Base-by-base conservation (phyloP, 2,113 vertebrate genomes). In the Stomatorhinus ivindoensis region DNA sequence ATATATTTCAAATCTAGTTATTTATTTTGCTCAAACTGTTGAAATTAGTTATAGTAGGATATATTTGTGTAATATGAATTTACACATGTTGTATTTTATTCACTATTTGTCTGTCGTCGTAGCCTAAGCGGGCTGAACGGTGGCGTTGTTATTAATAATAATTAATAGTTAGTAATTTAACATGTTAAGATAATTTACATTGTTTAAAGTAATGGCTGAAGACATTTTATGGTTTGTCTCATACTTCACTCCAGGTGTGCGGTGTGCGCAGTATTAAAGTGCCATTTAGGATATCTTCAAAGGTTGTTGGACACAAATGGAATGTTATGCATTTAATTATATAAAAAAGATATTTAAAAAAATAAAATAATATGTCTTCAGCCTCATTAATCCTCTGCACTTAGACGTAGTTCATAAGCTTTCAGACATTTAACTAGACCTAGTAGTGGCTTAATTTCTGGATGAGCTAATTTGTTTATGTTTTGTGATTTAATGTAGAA, bases 401-500 rank as follows among this genome's bases (percentile, higher is more conserved):
- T 42, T 42, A 76, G 69, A 39, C 5, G 3, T 76, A 42, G 17
- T 39, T 80, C n/a, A 35, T 53, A 35, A 39, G 27, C 4, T 87
- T 55, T 15, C 4, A 80, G 15, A 35, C 27, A 35, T 87, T 86
- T 86, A 39, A 46, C 44, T 87, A 87, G 47, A 87, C 24, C 39
- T 10, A 80, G 73, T 80, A 19, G 17, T 80, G 17, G 35, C 15
- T 80, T 19, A 42, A 80, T 80, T 80, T 19, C 73, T 80, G 73
- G 73, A 42, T 80, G 31, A 80, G 73, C 4, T 80, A 15, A 80
- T 19, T 80, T 80, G 31, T 42, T 42, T 80, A 27, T 69, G 15
- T 80, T 39, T 80, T 80, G 15, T 80, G 73, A 80, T 53, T 87
- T 87, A 87, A 39, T 58, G 39, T 19, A 39, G 87, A 87, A n/a